Base-by-base conservation (phyloP, 1,140 invertebrate genomes). In the Ceratina japonica region DNA sequence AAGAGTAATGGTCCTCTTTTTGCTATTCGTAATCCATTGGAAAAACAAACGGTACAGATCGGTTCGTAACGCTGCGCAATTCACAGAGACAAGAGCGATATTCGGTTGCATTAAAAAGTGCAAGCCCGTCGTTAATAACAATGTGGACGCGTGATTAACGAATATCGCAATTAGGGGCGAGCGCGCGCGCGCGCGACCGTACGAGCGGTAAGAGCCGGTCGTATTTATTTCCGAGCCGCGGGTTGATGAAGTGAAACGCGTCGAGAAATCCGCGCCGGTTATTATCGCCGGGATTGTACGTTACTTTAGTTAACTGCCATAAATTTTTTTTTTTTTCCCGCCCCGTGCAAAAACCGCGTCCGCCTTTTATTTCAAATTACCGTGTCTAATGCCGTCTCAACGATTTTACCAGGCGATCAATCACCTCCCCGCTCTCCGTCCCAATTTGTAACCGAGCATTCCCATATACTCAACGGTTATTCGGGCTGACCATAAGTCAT, bases 121-220 rank as follows among this genome's bases (percentile, higher is more conserved):
- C 49, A 49, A 52, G 56, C 52, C 18, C 37, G 15, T 59, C 22
- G 22, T 64, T 75, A 75, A 75, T 51, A 68, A 59, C 64, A 15
- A 51, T n/a, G 52, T 12, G 37, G 3, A n/a, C 15, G 52, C 13
- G 31, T 37, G 74, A 69, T 59, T 18, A 49, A 68, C 31, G 74
- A 51, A 56, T 49, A 75, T 75, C 59, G 52, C 74, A 75, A 75
- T 75, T 69, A 75, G 69, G 64, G 3, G 49, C 68, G 22, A 52
- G 31, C 31, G 22, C 18, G 16, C 37, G 59, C 68, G 22, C 64
- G 31, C 31, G 22, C 18, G 20, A 22, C 22, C 24, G 20, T 44
- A 49, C 20, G 16, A 44, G 37, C 5, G 37, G 64, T 66, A 44
- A 69, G 66, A 51, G 54, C 18, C 27, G 16, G 44, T 49, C 74